Percentiles rank a stretch among this genome's conserved stretches.
Evolutionary conservation across 2,113 vertebrate genomes (phyloP).

Genomic region (Percopsis transmontana): DNA sequence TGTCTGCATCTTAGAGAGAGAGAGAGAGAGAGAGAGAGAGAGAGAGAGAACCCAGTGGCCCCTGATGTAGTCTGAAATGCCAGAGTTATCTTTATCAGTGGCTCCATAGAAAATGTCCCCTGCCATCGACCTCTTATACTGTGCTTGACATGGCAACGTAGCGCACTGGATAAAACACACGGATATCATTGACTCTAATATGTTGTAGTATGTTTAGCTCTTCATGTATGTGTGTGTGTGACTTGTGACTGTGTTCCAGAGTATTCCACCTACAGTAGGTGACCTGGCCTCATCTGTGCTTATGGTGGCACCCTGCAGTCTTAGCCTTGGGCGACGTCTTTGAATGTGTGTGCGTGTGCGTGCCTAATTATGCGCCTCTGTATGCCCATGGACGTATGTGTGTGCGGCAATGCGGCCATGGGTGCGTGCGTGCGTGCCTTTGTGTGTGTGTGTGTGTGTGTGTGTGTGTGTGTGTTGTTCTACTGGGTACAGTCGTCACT

Average conservation of each 20-base stretch:
- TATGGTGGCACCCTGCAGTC: constrained; percentile 29
- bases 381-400: neutral
- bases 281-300: constrained; percentile 60
- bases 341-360: constrained; percentile 23
- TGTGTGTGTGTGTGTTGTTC: constrained; percentile 15
- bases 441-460: constrained; percentile 4
- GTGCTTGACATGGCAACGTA: constrained; percentile 8
- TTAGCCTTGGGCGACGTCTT: constrained; percentile 45
- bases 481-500: constrained; percentile 57
- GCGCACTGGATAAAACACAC: constrained; percentile 4
- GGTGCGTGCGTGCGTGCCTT: neutral
- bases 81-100: constrained; percentile 54
- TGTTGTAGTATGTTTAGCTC: constrained; percentile 1
- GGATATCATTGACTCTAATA: too few species aligned
- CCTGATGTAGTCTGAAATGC: constrained; percentile 54
- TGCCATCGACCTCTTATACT: neutral
- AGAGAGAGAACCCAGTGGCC: constrained; percentile 22
- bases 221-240: constrained; percentile 2
- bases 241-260: constrained; percentile 21
- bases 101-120: constrained; percentile 34
- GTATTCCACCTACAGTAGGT: constrained; percentile 49
- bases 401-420: too few species aligned
- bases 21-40: constrained; percentile 17
- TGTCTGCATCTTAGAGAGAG: constrained; percentile 11
- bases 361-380: too few species aligned